These are phyloP conservation scores for Chondrosia reniformis DNA, from an alignment of 37 sponge, comb jelly and placozoan genomes.

Conservation along the genomic window DNA sequence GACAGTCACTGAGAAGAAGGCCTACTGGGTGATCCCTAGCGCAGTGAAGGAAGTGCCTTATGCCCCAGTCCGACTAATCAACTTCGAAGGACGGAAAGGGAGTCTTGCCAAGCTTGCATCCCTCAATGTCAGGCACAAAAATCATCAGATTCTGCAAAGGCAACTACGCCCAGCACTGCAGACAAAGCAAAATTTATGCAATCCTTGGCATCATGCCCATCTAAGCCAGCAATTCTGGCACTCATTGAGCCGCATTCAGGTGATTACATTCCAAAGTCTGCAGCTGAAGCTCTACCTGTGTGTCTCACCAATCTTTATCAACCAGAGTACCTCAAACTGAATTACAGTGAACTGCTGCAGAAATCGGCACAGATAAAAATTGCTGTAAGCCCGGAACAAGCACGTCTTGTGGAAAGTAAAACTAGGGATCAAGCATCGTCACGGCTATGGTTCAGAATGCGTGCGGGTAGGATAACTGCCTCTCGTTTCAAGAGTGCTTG, in stretches of 20 bases:
- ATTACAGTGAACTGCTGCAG: slow-evolving; percentile 30
- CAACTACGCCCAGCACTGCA: not conserved
- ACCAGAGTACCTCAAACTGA: slow-evolving; percentile 11
- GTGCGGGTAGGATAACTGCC: slow-evolving; percentile 60
- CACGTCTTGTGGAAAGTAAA: slow-evolving; percentile 6
- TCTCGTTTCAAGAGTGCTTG: slow-evolving; percentile 44
- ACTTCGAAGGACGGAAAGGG: slow-evolving; percentile 37
- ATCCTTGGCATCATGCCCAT: not conserved
- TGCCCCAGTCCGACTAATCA: slow-evolving; percentile 33
- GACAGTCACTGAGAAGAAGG: slow-evolving; percentile 41
- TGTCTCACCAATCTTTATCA: no score
- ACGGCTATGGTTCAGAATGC: slow-evolving; percentile 37
- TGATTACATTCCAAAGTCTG: slow-evolving; percentile 18
- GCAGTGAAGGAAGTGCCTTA: slow-evolving; percentile 38
- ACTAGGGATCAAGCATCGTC: slow-evolving; percentile 48
- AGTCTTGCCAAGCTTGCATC: slow-evolving; percentile 6
- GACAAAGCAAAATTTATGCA: slow-evolving; percentile 7
- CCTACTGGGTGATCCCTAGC: slow-evolving; percentile 46
- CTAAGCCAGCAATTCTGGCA: slow-evolving; percentile 49
- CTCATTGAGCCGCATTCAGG: slow-evolving; percentile 16
- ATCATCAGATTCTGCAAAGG: not conserved
- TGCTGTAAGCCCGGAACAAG: slow-evolving; percentile 22
- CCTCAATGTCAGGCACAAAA: not conserved
- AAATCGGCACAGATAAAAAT: not conserved
- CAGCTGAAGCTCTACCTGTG: slow-evolving; percentile 15